Evolutionary conservation across 2,888 invertebrate species (phyloP).

Genomic region (Rosalia funebris): DNA sequence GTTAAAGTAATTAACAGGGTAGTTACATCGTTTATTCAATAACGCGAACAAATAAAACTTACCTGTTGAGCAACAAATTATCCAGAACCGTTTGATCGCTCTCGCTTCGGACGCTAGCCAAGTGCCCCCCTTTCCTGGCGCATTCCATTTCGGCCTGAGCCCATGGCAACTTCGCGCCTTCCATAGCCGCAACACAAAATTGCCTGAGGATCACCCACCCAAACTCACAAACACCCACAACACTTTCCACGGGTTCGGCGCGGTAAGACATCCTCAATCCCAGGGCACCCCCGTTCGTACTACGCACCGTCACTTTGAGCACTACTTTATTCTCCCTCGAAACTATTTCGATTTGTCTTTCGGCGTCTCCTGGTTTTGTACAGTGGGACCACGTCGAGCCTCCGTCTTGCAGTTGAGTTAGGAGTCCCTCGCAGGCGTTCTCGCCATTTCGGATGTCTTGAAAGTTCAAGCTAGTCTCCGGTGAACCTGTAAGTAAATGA

Average conservation of each 20-base stretch:
- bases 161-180: constrained; percentile 71
- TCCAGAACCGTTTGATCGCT: constrained; percentile 73
- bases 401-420: constrained; percentile 69
- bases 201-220: constrained; percentile 76
- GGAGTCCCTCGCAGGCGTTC: constrained; percentile 67
- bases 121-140: constrained; percentile 72
- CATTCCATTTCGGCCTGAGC: constrained; percentile 76
- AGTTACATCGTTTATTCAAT: no score
- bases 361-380: constrained; percentile 68
- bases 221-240: constrained; percentile 75
- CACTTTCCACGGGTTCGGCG: constrained; percentile 70
- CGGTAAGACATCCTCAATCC: constrained; percentile 71
- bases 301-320: constrained; percentile 59
- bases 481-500: constrained; percentile 38
- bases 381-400: constrained; percentile 71
- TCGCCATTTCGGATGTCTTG: constrained; percentile 54
- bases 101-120: constrained; percentile 74
- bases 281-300: constrained; percentile 42
- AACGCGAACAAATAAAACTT: constrained; percentile 53
- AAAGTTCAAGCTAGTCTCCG: constrained; percentile 44
- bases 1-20: no score
- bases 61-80: constrained; percentile 74
- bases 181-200: constrained; percentile 73
- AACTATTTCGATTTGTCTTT: constrained; percentile 70
- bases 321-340: constrained; percentile 70